These are phyloP conservation scores for Augochlora pura DNA, from an alignment of 1,140 invertebrate genomes.

Conservation along the genomic window DNA sequence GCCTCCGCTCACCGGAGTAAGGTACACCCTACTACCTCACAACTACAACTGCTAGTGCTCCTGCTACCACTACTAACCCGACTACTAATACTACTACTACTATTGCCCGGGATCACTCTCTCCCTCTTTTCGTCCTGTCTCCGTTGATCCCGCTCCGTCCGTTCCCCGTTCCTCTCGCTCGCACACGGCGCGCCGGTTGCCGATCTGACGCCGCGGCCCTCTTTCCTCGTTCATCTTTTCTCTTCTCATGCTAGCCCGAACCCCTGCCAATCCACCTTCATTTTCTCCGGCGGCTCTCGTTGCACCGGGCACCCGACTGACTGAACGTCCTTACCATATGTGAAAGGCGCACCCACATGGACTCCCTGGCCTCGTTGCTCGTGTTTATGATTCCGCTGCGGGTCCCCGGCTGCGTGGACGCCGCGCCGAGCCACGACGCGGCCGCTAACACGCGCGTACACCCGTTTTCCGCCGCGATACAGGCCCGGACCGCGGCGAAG, in stretches of 20 bases:
- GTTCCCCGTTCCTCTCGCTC: conserved; percentile 1
- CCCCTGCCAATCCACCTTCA: conserved; percentile 58
- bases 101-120: conserved; percentile 49
- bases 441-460: conserved; percentile 23
- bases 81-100: conserved; percentile 63
- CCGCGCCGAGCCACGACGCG: conserved; percentile 14
- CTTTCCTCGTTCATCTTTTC: conserved; percentile 31
- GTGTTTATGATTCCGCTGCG: conserved; percentile 45
- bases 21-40: conserved; percentile 72
- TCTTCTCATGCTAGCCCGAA: conserved; percentile 13
- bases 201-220: conserved; percentile 35
- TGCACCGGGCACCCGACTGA: conserved; percentile 27
- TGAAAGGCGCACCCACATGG: conserved; percentile 65
- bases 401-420: conserved; percentile 33
- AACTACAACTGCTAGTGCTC: conserved; percentile 51
- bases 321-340: conserved; percentile 57
- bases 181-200: conserved; percentile 25
- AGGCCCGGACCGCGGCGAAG: not conserved
- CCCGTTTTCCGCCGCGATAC: conserved; percentile 1
- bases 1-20: conserved; percentile 74
- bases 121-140: conserved; percentile 32
- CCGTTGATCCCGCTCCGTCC: not conserved
- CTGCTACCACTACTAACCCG: conserved; percentile 63
- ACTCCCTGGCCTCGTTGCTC: conserved; percentile 26
- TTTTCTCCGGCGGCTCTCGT: conserved; percentile 51